Evolutionary conservation across 2,113 vertebrate genomes (phyloP).

Genomic region (Cnemophilus loriae): DNA sequence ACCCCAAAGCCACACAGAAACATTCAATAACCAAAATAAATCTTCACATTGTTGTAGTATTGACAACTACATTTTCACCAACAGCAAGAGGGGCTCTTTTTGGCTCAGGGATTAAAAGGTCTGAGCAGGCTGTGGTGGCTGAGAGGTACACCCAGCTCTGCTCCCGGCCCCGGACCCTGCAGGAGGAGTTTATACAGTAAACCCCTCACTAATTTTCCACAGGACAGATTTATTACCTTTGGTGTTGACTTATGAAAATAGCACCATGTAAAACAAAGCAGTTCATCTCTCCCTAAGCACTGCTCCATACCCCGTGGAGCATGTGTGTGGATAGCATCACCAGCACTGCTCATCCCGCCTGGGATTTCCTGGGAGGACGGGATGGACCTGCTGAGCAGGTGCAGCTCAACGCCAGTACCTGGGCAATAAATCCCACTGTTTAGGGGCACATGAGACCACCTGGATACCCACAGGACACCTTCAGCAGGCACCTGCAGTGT

Average conservation of each 20-base stretch:
- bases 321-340: rapidly evolving
- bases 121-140: not conserved
- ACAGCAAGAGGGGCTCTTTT: not conserved
- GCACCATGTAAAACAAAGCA: not conserved
- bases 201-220: not conserved
- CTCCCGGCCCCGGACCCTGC: rapidly evolving
- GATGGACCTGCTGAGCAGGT: not conserved
- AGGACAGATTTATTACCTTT: slow-evolving; percentile 12
- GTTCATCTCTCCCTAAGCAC: not conserved
- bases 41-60: rapidly evolving
- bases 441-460: not conserved
- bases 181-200: not conserved
- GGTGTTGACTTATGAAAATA: not conserved
- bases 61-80: not conserved
- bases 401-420: rapidly evolving
- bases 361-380: not conserved
- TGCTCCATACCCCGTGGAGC: not conserved
- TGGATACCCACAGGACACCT: rapidly evolving
- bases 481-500: rapidly evolving
- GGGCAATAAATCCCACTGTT: not conserved
- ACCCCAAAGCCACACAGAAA: not conserved
- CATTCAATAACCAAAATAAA: not conserved
- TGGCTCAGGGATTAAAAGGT: not conserved
- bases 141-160: not conserved
- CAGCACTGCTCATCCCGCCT: not conserved